Evolutionary conservation across 2,888 invertebrate genomes (phyloP), one percentile per base, ranked within the genome.

Genomic region (Drosophila mettleri): DNA sequence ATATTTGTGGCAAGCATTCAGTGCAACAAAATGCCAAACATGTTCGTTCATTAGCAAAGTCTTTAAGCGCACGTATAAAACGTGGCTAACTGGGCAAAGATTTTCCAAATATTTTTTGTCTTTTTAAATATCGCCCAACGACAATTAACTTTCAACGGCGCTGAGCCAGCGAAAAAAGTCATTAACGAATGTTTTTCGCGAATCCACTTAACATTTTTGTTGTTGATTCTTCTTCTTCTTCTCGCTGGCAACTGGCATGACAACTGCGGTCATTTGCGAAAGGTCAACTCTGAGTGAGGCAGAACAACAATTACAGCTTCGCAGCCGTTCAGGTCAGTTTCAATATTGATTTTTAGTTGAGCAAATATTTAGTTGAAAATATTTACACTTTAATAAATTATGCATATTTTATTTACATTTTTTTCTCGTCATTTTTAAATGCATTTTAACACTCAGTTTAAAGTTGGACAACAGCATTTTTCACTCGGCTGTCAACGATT

Each of bases 231-330:
- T 27, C 16, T 45, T 16, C 1, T 4, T 16, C 0, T 16, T 43
- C 9, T 45, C 6, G 22, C n/a, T 10, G 45, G 24, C 24, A 24
- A 9, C 34, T 33, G 41, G n/a, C n/a, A n/a, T n/a, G n/a, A n/a
- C n/a, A n/a, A n/a, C 62, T 60, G 48, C 69, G 79, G 75, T 79
- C 86, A 70, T 75, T 74, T 59, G 31, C 59, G 82, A 83, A 80
- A 80, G 84, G 84, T 86, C 80, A 80, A 75, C 63, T 38, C 64
- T 29, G 53, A 43, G 53, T 27, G 20, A 41, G 16, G 29, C 64
- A 48, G 33, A 36, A 20, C 20, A 52, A n/a, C 43, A 24, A n/a
- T 38, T 27, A 29, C 61, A 57, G 66, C 58, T 46, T 55, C 38
- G n/a, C 58, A 45, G 27, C 64, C 39, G 62, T 46, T 51, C 49